A percentile compares a stretch with the other conserved stretches of the same genome.
Evolutionary conservation across 2,113 vertebrate genomes (phyloP).

Genomic region (Aythya baeri): DNA sequence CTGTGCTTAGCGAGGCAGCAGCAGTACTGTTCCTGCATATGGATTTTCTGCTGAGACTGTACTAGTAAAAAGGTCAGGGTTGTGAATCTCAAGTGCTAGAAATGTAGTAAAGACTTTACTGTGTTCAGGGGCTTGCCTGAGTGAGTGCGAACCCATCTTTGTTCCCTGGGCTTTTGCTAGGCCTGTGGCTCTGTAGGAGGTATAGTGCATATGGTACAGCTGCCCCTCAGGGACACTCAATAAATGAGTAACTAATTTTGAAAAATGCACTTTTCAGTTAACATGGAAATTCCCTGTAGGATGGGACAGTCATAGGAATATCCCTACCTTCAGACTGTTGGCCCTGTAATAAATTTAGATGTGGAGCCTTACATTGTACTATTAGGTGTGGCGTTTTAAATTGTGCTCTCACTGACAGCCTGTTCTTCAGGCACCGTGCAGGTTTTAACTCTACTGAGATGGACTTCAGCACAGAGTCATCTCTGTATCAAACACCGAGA

Average conservation of each 20-base stretch:
- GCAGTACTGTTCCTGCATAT: neutral
- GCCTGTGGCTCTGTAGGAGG: neutral
- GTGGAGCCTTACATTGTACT: neutral
- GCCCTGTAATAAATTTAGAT: neutral
- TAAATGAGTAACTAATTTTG: neutral
- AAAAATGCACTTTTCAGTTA: neutral
- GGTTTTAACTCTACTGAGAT: neutral
- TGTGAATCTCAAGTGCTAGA: neutral
- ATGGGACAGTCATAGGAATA: neutral
- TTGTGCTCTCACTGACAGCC: neutral
- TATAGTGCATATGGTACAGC: neutral
- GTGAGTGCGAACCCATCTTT: neutral
- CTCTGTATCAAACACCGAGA: neutral
- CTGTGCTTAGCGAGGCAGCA: slow-evolving; percentile 15
- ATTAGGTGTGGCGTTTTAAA: neutral
- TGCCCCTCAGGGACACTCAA: neutral
- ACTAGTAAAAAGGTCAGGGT: slow-evolving; percentile 12
- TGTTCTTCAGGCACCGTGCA: accelerated
- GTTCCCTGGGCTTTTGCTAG: neutral
- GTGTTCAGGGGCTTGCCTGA: neutral
- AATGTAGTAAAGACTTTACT: neutral
- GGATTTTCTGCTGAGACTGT: slow-evolving; percentile 42
- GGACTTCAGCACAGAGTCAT: neutral
- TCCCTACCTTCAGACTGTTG: neutral
- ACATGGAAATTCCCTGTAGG: neutral